Percentiles rank a stretch among this genome's conserved stretches.
Evolutionary conservation across 2,113 vertebrate genomes (phyloP).

Genomic region (Dipodomys merriami): DNA sequence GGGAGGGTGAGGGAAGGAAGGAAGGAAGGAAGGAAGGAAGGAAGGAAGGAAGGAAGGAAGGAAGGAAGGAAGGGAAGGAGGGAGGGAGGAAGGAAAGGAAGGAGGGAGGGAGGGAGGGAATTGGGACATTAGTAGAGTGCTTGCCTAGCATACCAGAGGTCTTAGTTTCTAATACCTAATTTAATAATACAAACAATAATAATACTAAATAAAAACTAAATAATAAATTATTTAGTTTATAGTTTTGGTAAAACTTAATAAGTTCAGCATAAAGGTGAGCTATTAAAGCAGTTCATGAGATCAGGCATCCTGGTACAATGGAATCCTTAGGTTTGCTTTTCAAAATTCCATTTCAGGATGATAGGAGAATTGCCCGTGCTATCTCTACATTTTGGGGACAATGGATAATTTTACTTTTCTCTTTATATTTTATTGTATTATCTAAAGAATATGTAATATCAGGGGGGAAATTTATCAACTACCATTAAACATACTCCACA

Average conservation of each 20-base stretch:
- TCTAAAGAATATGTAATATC: slow-evolving; percentile 10
- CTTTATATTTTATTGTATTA: slow-evolving; percentile 35
- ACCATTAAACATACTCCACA: neutral
- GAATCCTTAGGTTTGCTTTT: neutral
- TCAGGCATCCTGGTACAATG: neutral
- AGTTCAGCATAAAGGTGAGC: slow-evolving; percentile 54
- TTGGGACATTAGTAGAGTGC: neutral
- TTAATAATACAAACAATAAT: no score
- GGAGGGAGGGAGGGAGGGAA: no score
- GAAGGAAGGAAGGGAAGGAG: no score
- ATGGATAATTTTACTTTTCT: neutral
- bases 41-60: no score
- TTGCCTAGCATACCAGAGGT: neutral
- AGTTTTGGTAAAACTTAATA: slow-evolving; percentile 20
- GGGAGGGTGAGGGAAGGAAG: no score
- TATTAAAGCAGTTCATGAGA: neutral
- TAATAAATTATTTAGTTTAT: neutral
- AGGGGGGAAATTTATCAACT: neutral
- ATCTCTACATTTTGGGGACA: neutral
- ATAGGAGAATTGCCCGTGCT: neutral
- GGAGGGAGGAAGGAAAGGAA: no score
- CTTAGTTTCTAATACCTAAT: neutral
- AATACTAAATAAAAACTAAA: no score
- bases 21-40: no score
- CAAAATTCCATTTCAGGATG: neutral